Evolutionary conservation across 1,140 invertebrate species (phyloP), one percentile per base, ranked within the genome.

Genomic region (Eueides isabella): DNA sequence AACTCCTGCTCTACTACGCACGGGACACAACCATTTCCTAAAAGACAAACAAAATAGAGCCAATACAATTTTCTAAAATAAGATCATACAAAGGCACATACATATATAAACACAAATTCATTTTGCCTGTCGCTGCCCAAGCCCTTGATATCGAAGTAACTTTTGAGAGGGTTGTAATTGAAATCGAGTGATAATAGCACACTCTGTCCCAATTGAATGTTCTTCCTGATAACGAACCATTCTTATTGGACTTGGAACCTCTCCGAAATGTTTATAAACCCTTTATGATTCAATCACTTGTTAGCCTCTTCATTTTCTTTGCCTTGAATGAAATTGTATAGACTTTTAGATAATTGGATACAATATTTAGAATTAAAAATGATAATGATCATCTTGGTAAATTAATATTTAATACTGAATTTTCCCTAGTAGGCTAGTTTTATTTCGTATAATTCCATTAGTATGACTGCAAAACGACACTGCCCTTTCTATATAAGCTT

Each of bases 151-250:
- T 19, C 30, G 67, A 68, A 61, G 31, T n/a, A 70, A 70, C 67
- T 70, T 70, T 62, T 30, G 67, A 62, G 48, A 61, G 31, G 55
- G 67, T 70, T 70, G 67, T 70, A 70, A 70, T 70, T 70, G 55
- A 70, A 70, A 70, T 6, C 55, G 55, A 3, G 44, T 70, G 67
- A 70, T 69, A 69, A 69, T 62, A 70, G 30, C 31, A 70, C 38
- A 70, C 67, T 62, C 67, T 33, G 48, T 35, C n/a, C 55, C 67
- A 70, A 28, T 70, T 70, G 31, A 70, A 70, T 68, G 67, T 68
- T 33, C 65, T 31, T 68, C 23, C 19, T 62, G 67, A 70, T 70
- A 70, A 62, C 67, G 55, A 69, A 23, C 29, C 55, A 61, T 68
- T 68, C 41, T 70, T 70, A 70, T 70, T 70, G 55, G 67, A 61